A percentile compares a stretch with the other conserved stretches of the same genome.
phyloP scores from a whole-genome alignment of 2,888 invertebrate species.

The Lumbricus terrestris region DNA sequence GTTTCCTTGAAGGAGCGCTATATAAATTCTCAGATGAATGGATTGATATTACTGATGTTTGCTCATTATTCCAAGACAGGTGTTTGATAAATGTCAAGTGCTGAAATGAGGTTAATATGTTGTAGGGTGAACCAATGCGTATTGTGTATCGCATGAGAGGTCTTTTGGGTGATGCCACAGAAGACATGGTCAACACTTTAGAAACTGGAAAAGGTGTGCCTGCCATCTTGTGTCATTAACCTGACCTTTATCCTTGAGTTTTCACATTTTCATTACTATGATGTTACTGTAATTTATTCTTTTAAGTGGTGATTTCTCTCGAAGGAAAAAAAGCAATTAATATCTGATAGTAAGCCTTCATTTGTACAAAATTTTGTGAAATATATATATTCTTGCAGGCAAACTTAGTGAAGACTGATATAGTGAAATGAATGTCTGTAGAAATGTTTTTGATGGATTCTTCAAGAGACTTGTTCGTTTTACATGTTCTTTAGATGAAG shows the following conservation, averaged over 20 bases:
- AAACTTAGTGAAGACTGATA: background rate
- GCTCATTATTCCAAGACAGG: background rate
- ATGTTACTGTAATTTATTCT: background rate
- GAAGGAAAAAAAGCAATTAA: background rate
- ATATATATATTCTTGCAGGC: background rate
- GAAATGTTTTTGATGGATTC: background rate
- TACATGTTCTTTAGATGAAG: conserved; percentile 66
- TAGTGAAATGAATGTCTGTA: background rate
- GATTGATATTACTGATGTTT: background rate
- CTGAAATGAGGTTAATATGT: background rate
- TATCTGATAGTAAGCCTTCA: background rate
- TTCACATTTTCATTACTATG: background rate
- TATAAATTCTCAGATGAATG: no score
- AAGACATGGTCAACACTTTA: conserved; percentile 94
- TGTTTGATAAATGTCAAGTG: background rate
- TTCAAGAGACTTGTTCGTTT: background rate
- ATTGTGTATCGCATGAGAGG: conserved; percentile 97
- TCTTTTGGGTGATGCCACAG: conserved; percentile 94
- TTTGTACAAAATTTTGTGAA: background rate
- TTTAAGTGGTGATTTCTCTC: no score
- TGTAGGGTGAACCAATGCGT: conserved; percentile 87
- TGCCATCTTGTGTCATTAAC: background rate
- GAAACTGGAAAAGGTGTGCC: conserved; percentile 69
- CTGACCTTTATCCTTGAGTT: background rate
- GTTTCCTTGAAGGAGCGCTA: no score